Evolutionary conservation across 2,113 vertebrate species (phyloP).

Genomic region (Lycocorax pyrrhopterus): DNA sequence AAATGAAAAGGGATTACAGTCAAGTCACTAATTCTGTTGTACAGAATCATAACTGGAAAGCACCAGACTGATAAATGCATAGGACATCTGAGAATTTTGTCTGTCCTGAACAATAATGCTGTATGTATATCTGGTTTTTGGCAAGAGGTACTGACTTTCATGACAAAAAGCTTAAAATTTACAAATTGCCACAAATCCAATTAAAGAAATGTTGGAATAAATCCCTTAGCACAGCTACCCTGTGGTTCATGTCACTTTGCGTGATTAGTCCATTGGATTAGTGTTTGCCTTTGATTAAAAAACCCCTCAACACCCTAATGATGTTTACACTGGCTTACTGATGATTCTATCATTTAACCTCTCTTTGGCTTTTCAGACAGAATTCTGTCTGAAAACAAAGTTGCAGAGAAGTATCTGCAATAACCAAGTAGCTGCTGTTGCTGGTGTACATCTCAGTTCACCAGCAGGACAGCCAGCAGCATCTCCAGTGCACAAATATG

Average conservation of each 20-base stretch:
- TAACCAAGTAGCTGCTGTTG: neutral
- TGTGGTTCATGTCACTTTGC: neutral
- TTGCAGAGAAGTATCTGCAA: neutral
- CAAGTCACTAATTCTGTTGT: neutral
- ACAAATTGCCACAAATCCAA: neutral
- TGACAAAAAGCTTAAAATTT: neutral
- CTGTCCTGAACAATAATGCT: neutral
- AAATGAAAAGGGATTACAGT: neutral
- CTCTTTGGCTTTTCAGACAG: neutral
- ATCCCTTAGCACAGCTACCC: neutral
- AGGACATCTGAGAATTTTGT: neutral
- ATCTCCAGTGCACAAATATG: neutral
- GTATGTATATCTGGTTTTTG: neutral
- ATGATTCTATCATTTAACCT: neutral
- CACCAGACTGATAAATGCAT: neutral
- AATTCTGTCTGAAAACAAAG: neutral
- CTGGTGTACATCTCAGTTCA: neutral
- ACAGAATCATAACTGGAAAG: neutral
- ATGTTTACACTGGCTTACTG: neutral
- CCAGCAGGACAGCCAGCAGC: neutral
- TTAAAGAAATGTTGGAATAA: neutral
- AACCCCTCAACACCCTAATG: neutral
- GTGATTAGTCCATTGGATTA: neutral
- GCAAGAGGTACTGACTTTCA: neutral
- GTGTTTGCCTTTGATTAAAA: slow-evolving; percentile 9